Percentiles rank a stretch among this genome's conserved stretches.
Conservation (phyloP, 2,797 vertebrate genomes). For the Vireo griseus region DNA sequence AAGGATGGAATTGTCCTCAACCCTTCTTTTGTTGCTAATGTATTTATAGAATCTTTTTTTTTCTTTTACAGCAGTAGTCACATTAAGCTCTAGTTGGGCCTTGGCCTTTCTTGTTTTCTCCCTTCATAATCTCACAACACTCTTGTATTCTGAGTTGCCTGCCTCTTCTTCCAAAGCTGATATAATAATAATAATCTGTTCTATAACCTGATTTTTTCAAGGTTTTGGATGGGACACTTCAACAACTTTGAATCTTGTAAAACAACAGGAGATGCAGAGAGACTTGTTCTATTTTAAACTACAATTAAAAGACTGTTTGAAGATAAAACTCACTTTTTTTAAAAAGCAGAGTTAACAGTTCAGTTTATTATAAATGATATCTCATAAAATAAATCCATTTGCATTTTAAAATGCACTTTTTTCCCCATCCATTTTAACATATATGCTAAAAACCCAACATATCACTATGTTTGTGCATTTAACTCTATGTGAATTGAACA, state of each 20-base stretch:
- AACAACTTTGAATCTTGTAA: not conserved
- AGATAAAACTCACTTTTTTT: not conserved
- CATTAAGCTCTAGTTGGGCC: not conserved
- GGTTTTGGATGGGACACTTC: not conserved
- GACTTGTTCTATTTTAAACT: not conserved
- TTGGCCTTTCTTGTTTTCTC: not conserved
- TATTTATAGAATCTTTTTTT: not conserved
- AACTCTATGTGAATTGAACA: not conserved
- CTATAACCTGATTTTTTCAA: not conserved
- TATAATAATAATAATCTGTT: no score
- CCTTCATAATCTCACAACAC: not conserved
- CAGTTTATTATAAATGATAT: not conserved
- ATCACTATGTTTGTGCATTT: not conserved
- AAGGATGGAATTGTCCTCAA: not conserved
- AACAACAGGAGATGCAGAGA: not conserved
- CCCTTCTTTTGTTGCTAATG: not conserved
- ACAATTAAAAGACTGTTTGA: not conserved
- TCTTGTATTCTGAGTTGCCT: not conserved
- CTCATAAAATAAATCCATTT: not conserved
- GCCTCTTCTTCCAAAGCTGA: not conserved
- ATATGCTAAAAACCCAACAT: not conserved
- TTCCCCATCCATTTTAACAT: not conserved
- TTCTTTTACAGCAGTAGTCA: not conserved
- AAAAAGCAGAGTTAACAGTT: not conserved
- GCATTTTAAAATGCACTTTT: not conserved